Base-by-base conservation (phyloP, 2,113 vertebrate genomes). In the Mellivora capensis region DNA sequence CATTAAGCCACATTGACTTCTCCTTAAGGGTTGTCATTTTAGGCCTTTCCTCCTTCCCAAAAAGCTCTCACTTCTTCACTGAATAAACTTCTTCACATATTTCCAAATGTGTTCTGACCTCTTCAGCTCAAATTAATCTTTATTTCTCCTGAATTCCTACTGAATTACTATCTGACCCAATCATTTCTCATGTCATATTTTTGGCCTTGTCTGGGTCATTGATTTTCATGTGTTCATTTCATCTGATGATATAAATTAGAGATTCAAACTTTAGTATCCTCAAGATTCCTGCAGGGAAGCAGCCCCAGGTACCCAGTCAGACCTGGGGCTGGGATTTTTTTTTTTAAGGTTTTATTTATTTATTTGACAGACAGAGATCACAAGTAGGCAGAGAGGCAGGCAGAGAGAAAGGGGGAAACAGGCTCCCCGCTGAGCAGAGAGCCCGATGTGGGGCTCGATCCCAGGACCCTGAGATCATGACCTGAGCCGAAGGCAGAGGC, bases 101-200 rank as follows among this genome's bases (percentile, higher is more conserved):
- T 81, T n/a, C 57, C 76, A 95, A 62, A 90, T 42, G n/a, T 74
- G 14, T 10, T 86, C 27, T 67, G 42, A 91, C 21, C 1, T 34
- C 59, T 96, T 94, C 47, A 91, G 47, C 39, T 95, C 64, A 57
- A 96, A 94, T 74, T 77, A 25, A 37, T 74, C 85, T 69, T 76
- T 49, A 57, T 82, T n/a, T 87, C 29, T 89, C 31, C 61, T 67
- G 31, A 96, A 31, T 77, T 93, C 11, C n/a, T 67, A 74, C 18
- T 34, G 27, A 87, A 88, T 77, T 81, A 79, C 29, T 69, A 23
- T 62, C 74, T 71, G n/a, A 77, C 52, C n/a, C 37, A 81, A 72
- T 59, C 4, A 86, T 80, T 82, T 90, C 83, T 89, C 39, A 59
- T 2, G 31, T 3, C 7, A 1, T 39, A 62, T 62, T 80, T 85